Evolutionary conservation across 2,113 vertebrate genomes (phyloP).

Genomic region (Pholis gunnellus): DNA sequence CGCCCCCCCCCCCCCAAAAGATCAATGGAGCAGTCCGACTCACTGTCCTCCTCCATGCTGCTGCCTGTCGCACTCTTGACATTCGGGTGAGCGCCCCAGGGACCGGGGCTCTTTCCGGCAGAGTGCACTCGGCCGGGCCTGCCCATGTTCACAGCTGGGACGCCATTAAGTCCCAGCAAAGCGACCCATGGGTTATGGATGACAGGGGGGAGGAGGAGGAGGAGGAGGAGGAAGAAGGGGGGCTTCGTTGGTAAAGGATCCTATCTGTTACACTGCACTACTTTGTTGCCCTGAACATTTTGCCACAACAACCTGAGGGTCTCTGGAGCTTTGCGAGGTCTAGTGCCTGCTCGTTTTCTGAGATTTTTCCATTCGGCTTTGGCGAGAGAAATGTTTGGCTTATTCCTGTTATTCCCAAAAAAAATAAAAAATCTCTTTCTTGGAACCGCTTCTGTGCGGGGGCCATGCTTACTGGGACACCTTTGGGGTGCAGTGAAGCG

Average conservation of each 20-base stretch:
- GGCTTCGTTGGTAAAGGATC: background rate
- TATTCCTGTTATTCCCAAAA: background rate
- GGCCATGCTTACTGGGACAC: background rate
- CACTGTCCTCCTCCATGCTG: slow-evolving; percentile 17
- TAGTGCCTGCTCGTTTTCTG: background rate
- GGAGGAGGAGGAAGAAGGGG: slow-evolving; percentile 1
- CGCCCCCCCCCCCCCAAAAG: background rate
- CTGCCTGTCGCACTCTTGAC: slow-evolving; percentile 48
- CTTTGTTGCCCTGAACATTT: background rate
- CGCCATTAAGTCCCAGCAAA: slow-evolving; percentile 65
- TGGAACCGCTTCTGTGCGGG: background rate
- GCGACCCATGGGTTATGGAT: slow-evolving; percentile 54
- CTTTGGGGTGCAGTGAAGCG: slow-evolving; percentile 21
- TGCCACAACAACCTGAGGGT: background rate
- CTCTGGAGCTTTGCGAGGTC: slow-evolving; percentile 16
- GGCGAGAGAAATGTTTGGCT: background rate
- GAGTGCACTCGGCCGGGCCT: slow-evolving; percentile 63
- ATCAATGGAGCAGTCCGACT: slow-evolving; percentile 49
- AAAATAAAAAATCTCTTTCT: background rate
- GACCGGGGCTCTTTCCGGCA: slow-evolving; percentile 55
- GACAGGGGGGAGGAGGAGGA: slow-evolving; percentile 28
- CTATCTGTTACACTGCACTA: slow-evolving; percentile 8
- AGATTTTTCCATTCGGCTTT: background rate
- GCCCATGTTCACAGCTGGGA: slow-evolving; percentile 70
- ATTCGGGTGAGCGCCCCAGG: slow-evolving; percentile 30